Evolutionary conservation across 2,888 invertebrate genomes (phyloP), one percentile per base, ranked within the genome.

Genomic region (Calameuta filiformis): DNA sequence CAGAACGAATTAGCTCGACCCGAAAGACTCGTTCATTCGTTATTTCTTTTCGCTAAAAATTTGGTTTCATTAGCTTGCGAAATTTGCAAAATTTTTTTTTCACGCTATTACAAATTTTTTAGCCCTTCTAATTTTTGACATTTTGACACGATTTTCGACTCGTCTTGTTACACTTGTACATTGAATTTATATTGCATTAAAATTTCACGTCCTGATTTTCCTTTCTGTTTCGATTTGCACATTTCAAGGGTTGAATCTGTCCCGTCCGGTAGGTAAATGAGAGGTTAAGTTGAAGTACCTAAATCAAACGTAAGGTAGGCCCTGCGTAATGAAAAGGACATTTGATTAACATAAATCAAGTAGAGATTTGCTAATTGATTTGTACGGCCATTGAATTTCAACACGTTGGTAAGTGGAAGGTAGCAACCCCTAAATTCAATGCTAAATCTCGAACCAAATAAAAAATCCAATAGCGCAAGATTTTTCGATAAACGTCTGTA

Each of bases 301-400:
- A 15, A 40, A 40, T 15, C 15, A 4, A 40, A 15, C 15, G 6
- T 6, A 40, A 15, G 15, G 40, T 15, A 40, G 40, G 40, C 15
- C 6, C 40, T 15, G 4, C 1, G 15, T 40, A 40, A 40, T 6
- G 40, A 40, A 15, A 40, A 40, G 40, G 40, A 77, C 75, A 77
- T 68, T 69, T 33, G 69, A 56, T 75, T 74, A 71, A 40, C 75
- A 77, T 75, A 71, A 77, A 69, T 77, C 77, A 77, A 40, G 71
- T 77, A 73, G 75, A 74, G 75, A 77, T 69, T 74, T 69, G 40
- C 75, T 77, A 75, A 77, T 77, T 77, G 77, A 75, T 73, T 75
- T 56, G 77, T 77, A 35, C 56, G 75, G 40, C 0, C 40, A 15
- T 40, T 40, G 40, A 40, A 40, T 40, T 40, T 40, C 40, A 6